Base-by-base conservation (phyloP, 2,113 vertebrate species). In the Scolopax mira region DNA sequence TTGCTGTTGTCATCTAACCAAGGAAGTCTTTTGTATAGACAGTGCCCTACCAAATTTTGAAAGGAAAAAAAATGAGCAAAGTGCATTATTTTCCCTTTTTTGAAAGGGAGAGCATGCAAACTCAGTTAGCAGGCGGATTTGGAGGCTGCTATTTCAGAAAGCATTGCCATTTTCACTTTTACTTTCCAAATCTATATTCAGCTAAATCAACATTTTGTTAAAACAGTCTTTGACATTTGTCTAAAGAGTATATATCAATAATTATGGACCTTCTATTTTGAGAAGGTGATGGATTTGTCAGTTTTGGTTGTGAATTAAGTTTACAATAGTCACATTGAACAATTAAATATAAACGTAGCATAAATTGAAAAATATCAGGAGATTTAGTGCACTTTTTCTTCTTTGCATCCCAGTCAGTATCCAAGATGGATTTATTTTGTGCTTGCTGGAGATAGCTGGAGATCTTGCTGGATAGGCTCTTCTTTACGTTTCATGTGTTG, bases 151-250 rank as follows among this genome's bases (percentile, higher is more conserved):
- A n/a, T 84, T 93, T 95, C 4, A 5, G 52, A 88, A 93, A 82
- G 33, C 44, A 33, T 60, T 96, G 28, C 37, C 7, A 8, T 86
- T 93, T 94, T 83, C 51, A 39, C 60, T 93, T 93, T 44, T 70
- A 54, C 25, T 84, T 87, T 95, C 2, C 31, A 73, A 64, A 55
- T 72, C 73, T 51, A 3, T 78, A 80, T 71, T 69, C 66, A 55
- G 23, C 90, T 93, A 85, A 85, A 80, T 89, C 77, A 96, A 67
- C 31, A 12, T 79, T 81, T 67, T 77, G 75, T 71, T 93, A n/a
- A 94, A 77, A 81, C 19, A 85, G 18, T 31, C 44, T 93, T 54
- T 69, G 51, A 46, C 19, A 11, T 81, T 55, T 70, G 65, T 19
- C 51, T 77, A 7, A 31, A 85, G 31, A 49, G 22, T 55, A 10